Evolutionary conservation across 2,888 invertebrate genomes (phyloP).

Genomic region (Toxonevra muliebris): DNA sequence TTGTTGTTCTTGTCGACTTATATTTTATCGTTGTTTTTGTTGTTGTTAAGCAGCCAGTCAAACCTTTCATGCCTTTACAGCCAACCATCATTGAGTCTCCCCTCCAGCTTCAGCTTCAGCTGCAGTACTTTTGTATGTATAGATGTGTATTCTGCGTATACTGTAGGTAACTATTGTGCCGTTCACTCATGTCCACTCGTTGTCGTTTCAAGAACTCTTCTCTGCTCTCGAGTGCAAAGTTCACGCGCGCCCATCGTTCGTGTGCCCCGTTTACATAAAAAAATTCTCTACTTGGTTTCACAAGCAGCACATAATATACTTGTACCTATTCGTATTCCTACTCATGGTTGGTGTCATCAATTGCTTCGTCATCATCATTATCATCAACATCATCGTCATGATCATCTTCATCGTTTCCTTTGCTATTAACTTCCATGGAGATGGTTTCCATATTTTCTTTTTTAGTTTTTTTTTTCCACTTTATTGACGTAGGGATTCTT

Average conservation of each 20-base stretch:
- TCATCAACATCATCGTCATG: background rate
- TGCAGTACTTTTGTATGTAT: background rate
- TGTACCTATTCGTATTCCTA: background rate
- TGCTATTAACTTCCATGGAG: background rate
- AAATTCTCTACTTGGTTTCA: no score
- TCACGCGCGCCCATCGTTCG: background rate
- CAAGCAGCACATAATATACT: no score
- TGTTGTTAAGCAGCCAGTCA: conserved; percentile 12
- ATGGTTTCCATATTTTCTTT: background rate
- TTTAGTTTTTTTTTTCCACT: background rate
- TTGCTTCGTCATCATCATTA: conserved; percentile 3
- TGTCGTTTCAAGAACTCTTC: conserved; percentile 22
- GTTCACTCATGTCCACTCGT: conserved; percentile 15
- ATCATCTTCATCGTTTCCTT: background rate
- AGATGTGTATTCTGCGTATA: no score
- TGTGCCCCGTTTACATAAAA: no score
- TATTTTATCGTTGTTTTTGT: background rate
- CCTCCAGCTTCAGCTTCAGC: conserved; percentile 12
- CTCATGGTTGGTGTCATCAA: background rate
- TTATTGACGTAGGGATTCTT: background rate
- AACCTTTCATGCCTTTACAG: conserved; percentile 19
- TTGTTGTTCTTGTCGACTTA: conserved; percentile 19
- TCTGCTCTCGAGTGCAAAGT: conserved; percentile 17
- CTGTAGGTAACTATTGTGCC: no score
- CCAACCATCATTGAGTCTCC: conserved; percentile 39